Percentiles rank a stretch among this genome's conserved stretches.
Conservation (phyloP, 2,888 invertebrate species). For the Stenchaetothrips biformis region DNA sequence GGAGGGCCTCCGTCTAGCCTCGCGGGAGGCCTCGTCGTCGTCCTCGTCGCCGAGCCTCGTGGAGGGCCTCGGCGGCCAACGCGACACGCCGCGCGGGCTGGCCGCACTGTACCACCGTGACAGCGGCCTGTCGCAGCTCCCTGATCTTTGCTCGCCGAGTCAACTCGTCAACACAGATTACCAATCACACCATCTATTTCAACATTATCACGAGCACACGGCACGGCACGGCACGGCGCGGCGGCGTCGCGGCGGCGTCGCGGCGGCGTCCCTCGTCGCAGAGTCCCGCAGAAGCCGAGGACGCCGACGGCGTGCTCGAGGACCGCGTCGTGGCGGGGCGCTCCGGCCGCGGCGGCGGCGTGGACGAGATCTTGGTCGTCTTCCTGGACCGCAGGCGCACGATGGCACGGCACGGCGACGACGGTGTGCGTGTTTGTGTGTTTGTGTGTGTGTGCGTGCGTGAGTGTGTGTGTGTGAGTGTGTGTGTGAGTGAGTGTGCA, state of each 20-base stretch:
- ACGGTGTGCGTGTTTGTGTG: no score
- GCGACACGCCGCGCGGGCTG: not conserved
- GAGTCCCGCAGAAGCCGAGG: no score
- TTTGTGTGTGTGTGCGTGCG: no score
- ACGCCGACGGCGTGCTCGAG: no score
- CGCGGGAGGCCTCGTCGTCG: constrained; percentile 1
- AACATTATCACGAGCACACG: not conserved
- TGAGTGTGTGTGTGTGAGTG: no score
- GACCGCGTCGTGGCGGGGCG: not conserved
- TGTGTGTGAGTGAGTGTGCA: no score
- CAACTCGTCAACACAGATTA: constrained; percentile 18
- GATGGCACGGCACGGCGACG: not conserved
- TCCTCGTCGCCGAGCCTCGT: not conserved
- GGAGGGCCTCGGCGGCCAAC: not conserved
- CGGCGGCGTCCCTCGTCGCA: no score
- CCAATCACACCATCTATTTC: constrained; percentile 21
- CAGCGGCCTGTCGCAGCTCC: not conserved
- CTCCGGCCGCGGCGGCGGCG: not conserved
- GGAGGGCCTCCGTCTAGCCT: not conserved
- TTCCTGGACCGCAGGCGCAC: not conserved
- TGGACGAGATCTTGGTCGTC: not conserved
- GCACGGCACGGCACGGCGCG: no score
- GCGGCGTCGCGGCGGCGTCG: no score
- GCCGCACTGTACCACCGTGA: not conserved
- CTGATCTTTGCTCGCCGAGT: constrained; percentile 10